Percentiles rank a stretch among this genome's conserved stretches.
phyloP scores from a whole-genome alignment of 2,888 invertebrate genomes.

The Erebia aethiops region DNA sequence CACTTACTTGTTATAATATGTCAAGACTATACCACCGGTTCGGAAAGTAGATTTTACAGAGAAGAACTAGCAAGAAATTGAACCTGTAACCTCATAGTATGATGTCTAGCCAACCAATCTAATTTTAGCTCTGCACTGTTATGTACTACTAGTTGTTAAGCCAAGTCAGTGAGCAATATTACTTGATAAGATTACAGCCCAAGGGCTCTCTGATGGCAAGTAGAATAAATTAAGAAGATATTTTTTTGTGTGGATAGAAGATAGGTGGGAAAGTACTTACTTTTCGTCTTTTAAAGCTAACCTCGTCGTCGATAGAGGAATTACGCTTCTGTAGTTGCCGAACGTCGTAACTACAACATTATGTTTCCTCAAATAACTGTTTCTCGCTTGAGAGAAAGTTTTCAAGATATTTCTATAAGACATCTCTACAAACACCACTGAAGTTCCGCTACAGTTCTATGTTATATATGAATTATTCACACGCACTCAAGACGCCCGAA shows the following conservation, averaged over 20 bases:
- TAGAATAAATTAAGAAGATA: not conserved
- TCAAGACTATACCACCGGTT: too few relatives aligned
- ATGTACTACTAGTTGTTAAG: too few relatives aligned
- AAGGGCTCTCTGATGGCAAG: not conserved
- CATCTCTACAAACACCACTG: slow-evolving; percentile 52
- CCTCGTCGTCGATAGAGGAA: slow-evolving; percentile 67
- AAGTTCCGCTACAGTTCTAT: slow-evolving; percentile 14
- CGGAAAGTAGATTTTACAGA: too few relatives aligned
- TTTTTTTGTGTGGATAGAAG: not conserved
- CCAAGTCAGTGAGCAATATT: too few relatives aligned
- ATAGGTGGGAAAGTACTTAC: slow-evolving; percentile 53
- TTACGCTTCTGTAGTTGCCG: slow-evolving; percentile 57
- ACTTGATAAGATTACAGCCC: not conserved
- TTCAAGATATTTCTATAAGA: slow-evolving; percentile 59
- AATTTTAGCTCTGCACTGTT: too few relatives aligned
- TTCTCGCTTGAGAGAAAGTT: slow-evolving; percentile 58
- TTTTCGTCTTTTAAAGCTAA: slow-evolving; percentile 67
- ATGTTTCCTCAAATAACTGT: slow-evolving; percentile 57
- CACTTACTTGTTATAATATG: too few relatives aligned
- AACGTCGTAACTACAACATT: slow-evolving; percentile 57
- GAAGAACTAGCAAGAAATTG: too few relatives aligned
- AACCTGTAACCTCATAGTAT: too few relatives aligned
- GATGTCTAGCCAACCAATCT: too few relatives aligned
- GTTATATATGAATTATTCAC: slow-evolving; percentile 36
- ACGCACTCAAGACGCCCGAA: slow-evolving; percentile 25